Percentiles rank a stretch among this genome's conserved stretches.
Conservation (phyloP, 35 echinoderm and acorn worm genomes). For the Apostichopus japonicus region DNA sequence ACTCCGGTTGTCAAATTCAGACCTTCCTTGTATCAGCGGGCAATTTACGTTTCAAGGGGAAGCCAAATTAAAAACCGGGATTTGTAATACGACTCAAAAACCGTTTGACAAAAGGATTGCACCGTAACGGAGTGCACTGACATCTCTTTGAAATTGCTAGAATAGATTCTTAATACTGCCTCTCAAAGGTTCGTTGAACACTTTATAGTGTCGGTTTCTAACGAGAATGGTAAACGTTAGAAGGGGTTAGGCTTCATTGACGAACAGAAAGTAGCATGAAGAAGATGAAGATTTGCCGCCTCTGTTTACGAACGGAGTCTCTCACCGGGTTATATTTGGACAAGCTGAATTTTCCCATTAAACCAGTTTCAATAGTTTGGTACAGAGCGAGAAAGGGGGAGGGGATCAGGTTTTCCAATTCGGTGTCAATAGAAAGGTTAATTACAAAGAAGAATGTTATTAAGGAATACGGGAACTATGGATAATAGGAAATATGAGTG, state of each 20-base stretch:
- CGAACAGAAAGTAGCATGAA: too few species aligned
- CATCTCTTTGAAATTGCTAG: slow-evolving; percentile 29
- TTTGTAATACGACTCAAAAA: slow-evolving; percentile 38
- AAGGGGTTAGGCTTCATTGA: not conserved
- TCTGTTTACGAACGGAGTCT: too few species aligned
- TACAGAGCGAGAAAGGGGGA: too few species aligned
- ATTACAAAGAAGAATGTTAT: too few species aligned
- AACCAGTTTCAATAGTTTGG: too few species aligned
- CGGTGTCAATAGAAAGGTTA: too few species aligned
- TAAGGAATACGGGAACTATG: too few species aligned
- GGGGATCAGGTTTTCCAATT: too few species aligned
- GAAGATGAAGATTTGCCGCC: too few species aligned
- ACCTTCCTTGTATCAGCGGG: slow-evolving; percentile 36
- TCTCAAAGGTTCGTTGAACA: not conserved
- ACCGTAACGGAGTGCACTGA: slow-evolving; percentile 40
- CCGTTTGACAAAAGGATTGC: slow-evolving; percentile 38
- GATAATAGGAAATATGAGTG: too few species aligned
- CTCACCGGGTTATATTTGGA: too few species aligned
- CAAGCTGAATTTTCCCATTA: too few species aligned
- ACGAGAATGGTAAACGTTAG: not conserved
- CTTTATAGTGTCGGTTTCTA: slow-evolving; percentile 2
- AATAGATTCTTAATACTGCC: not conserved
- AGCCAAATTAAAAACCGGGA: slow-evolving; percentile 13
- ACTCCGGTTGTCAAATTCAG: not conserved
- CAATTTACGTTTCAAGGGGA: slow-evolving; percentile 30